phyloP scores from a whole-genome alignment of 2,888 invertebrate genomes.

The Pyrochroa serraticornis region DNA sequence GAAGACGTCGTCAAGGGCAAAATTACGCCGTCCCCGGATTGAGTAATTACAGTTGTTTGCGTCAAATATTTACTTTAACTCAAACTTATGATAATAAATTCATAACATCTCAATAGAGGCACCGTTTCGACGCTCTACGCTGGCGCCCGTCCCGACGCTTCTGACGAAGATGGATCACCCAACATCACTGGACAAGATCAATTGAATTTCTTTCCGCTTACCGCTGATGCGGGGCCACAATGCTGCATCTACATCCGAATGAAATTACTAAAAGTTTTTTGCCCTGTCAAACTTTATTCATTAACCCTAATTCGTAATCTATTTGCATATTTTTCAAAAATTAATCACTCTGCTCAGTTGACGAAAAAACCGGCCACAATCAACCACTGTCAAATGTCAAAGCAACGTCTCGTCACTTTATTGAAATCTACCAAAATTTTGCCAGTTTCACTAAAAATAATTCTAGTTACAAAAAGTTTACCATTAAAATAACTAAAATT shows the following conservation, averaged over 20 bases:
- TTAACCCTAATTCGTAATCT: constrained; percentile 10
- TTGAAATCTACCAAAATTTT: too few relatives aligned
- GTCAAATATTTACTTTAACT: constrained; percentile 42
- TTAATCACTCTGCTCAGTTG: too few relatives aligned
- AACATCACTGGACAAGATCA: constrained; percentile 62
- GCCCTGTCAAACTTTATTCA: constrained; percentile 26
- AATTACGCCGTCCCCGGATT: constrained; percentile 2
- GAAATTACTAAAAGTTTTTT: constrained; percentile 28
- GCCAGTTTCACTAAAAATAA: too few relatives aligned
- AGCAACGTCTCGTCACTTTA: too few relatives aligned
- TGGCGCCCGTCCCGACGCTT: constrained; percentile 52
- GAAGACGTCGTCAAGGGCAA: not conserved
- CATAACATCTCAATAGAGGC: constrained; percentile 54
- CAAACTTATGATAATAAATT: constrained; percentile 52
- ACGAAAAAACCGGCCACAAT: too few relatives aligned
- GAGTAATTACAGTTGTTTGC: constrained; percentile 10
- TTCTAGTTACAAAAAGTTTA: too few relatives aligned
- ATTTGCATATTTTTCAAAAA: not conserved
- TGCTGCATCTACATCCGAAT: constrained; percentile 37
- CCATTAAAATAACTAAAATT: too few relatives aligned
- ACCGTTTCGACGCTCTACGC: constrained; percentile 48
- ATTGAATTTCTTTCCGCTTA: constrained; percentile 64
- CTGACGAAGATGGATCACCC: constrained; percentile 63
- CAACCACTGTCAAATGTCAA: too few relatives aligned
- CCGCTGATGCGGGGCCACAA: constrained; percentile 43